Base-by-base conservation (phyloP, 1,140 invertebrate genomes). In the Drosophila asahinai region DNA sequence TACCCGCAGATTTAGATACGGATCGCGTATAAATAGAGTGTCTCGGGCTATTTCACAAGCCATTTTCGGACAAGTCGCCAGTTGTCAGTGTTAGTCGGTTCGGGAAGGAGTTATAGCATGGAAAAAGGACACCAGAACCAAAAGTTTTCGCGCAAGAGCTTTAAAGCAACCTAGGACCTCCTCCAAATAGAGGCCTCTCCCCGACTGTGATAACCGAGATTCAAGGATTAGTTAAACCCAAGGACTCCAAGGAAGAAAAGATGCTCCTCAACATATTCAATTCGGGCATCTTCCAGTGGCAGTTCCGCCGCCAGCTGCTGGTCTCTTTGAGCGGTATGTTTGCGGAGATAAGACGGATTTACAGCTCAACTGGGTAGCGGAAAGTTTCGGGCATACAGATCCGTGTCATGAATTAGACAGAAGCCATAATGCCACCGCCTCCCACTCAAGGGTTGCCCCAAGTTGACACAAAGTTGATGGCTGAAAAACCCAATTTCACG, bases 251-350 rank as follows among this genome's bases (percentile, higher is more conserved):
- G 9, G 12, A 14, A 33, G 4, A 5, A 14, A 74, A 42, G 49
- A 84, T 83, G 84, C 45, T 91, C 9, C 58, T 82, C 15, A 80
- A 80, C 43, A 40, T 80, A 61, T 83, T 91, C 14, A 62, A 81
- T 14, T 55, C 76, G 57, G 84, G 84, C 54, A 89, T 89, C 27
- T 81, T 89, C 42, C 48, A 59, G 51, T 51, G 57, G 42, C 67
- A 91, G 60, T 92, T 55, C 52, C 86, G 87, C 14, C 77, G 80
- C 7, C 91, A 92, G 45, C 63, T 92, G 52, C 42, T 78, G 42
- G 84, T 82, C 3, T 78, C 91, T n/a, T 54, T 92, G 22, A 92
- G 91, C 67, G 91, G 91, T 92, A 91, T 51, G 81, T 57, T 43
- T n/a, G 5, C 15, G 19, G 8, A 58, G 47, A 61, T 58, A 58